Percentiles rank a stretch among this genome's conserved stretches.
phyloP scores from a whole-genome alignment of 2,113 vertebrate species.

The Aythya baeri region DNA sequence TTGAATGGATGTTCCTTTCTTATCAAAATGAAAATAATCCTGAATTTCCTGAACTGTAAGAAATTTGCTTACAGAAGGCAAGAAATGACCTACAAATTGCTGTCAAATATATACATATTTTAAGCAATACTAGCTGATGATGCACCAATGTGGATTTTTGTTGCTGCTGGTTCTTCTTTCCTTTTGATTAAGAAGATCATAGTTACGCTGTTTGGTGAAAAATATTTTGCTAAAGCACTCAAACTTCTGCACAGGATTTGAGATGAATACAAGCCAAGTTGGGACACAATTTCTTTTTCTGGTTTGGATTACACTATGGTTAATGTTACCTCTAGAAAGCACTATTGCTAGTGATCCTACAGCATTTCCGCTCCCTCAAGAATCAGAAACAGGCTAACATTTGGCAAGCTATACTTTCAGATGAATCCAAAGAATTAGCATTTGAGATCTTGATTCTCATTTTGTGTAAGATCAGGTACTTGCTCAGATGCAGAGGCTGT shows the following conservation, averaged over 20 bases:
- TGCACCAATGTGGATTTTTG: neutral
- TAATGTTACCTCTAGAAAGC: neutral
- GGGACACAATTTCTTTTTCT: neutral
- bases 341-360: neutral
- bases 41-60: slow-evolving; percentile 19
- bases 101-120: neutral
- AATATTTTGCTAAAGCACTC: neutral
- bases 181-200: neutral
- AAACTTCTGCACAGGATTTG: neutral
- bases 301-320: neutral
- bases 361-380: neutral
- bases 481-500: neutral
- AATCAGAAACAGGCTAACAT: neutral
- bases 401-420: neutral
- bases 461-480: neutral
- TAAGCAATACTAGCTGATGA: neutral
- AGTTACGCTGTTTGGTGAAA: neutral
- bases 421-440: neutral
- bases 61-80: slow-evolving; percentile 40
- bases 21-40: slow-evolving; percentile 39
- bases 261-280: neutral
- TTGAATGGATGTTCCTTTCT: slow-evolving; percentile 38
- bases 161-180: neutral
- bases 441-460: neutral
- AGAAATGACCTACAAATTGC: neutral